Evolutionary conservation across 30 jellyfish, hydroid and myxozoan species (phyloP).

Genomic region (Hydractinia echinata): DNA sequence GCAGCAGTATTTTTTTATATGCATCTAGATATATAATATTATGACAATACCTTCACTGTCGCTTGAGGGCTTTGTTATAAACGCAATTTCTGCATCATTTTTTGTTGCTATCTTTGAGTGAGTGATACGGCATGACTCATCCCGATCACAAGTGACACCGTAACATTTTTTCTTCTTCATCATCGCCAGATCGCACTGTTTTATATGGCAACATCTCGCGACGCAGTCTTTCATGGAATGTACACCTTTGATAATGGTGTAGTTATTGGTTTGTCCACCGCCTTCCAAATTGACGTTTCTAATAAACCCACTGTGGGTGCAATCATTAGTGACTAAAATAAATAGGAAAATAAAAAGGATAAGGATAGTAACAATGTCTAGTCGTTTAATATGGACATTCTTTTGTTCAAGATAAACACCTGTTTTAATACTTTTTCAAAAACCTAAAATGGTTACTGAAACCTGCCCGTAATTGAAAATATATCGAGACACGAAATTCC

Average conservation of each 20-base stretch:
- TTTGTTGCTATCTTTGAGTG: conserved; percentile 34
- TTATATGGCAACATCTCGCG: conserved; percentile 55
- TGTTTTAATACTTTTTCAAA: too few relatives aligned
- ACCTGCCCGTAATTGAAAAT: too few relatives aligned
- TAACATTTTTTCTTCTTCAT: conserved; percentile 50
- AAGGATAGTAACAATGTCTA: too few relatives aligned
- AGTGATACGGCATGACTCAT: conserved; percentile 67
- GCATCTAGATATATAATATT: too few relatives aligned
- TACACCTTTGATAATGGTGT: conserved; percentile 46
- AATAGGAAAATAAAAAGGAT: background rate
- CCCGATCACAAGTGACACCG: conserved; percentile 67
- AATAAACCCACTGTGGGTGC: conserved; percentile 81
- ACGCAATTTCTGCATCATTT: conserved; percentile 56
- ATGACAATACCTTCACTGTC: conserved; percentile 7
- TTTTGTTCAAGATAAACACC: too few relatives aligned
- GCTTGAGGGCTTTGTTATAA: conserved; percentile 40
- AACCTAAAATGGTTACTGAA: too few relatives aligned
- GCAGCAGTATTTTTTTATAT: too few relatives aligned
- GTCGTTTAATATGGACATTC: too few relatives aligned
- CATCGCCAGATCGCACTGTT: conserved; percentile 85
- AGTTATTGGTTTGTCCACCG: conserved; percentile 56
- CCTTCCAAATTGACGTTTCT: conserved; percentile 67
- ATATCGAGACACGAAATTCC: too few relatives aligned
- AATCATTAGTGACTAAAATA: background rate
- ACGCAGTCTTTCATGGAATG: conserved; percentile 60